Evolutionary conservation across 2,888 invertebrate genomes (phyloP), one percentile per base, ranked within the genome.

Genomic region (Nomada ruficornis): DNA sequence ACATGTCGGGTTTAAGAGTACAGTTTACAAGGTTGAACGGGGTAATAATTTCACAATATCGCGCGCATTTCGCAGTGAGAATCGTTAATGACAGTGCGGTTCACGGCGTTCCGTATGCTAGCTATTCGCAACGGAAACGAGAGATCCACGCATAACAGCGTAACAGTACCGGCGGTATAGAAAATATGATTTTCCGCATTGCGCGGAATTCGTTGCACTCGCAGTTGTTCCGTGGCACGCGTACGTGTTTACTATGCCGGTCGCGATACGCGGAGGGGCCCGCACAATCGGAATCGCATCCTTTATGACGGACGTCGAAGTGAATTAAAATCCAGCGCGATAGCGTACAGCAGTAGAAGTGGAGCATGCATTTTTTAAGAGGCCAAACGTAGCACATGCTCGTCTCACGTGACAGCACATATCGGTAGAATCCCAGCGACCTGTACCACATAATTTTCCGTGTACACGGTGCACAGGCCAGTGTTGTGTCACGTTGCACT

Each of bases 111-210:
- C 59, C 20, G 44, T 64, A 65, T 73, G 73, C 29, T 42, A 23
- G n/a, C 29, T 18, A 60, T 65, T 78, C 44, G 70, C 55, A 52
- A 29, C 71, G 79, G 71, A 71, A 71, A 55, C 79, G 65, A 68
- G 65, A 78, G 65, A 26, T 47, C 54, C 70, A 60, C 26, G 79
- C 62, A 64, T 71, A 62, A 78, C 77, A 36, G 42, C 80, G 70
- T 78, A 80, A 78, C 71, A 78, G 80, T 78, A 67, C 54, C 65
- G 18, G 50, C 55, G 78, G 64, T 20, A 44, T 36, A 54, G 79
- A 78, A 70, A 78, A 78, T 71, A 52, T 26, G 54, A 71, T 78
- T 80, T 78, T 79, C 79, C 80, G 79, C 79, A 71, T 80, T 55
- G 67, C 80, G 29, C 7, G 60, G 79, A 71, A 78, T 78, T 78